Evolutionary conservation across 1,140 invertebrate genomes (phyloP), one percentile per base, ranked within the genome.

Genomic region (Zophobas morio): DNA sequence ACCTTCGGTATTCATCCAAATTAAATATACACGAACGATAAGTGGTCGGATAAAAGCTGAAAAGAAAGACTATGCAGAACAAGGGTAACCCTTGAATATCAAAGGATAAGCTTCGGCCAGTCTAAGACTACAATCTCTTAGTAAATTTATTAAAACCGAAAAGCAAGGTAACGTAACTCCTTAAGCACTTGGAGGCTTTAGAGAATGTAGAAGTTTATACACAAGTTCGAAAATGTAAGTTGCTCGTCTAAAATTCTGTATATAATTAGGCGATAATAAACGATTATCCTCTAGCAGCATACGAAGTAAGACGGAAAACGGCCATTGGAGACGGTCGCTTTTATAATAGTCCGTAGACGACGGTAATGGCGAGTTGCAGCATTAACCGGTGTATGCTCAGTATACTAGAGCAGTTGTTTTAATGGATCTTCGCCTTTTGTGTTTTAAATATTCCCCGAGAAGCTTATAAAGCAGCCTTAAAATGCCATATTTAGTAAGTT

Each of bases 401-500:
- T 66, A 66, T 36, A 20, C 20, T 20, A 20, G 20, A 42, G 60
- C 60, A 66, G 60, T 66, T 66, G 33, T 66, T 63, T 66, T 66
- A 66, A 66, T 42, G 60, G 37, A 66, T 66, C 33, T 66, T 42
- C 39, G 57, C 60, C 20, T 66, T 66, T 66, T 66, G 36, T 40
- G 39, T 66, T 66, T 66, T 40, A 66, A 42, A 42, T 42, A 40
- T 66, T 66, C 60, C 20, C 8, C 2, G n/a, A 42, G 39, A 20
- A 66, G 39, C 60, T 66, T 32, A 42, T 42, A 33, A 40, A 40
- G 0, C 39, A 46, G 2, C 6, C 39, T 66, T 47, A 42, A 42
- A 66, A 66, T 39, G 6, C 39, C n/a, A n/a, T 66, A 66, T 66
- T 66, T 66, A 66, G 60, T 42, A 66, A 57, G 54, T 57, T 36